A percentile compares a stretch with the other conserved stretches of the same genome.
These are phyloP conservation scores for Ctenicera cuprea DNA, from an alignment of 2,888 invertebrate genomes.

Conservation along the genomic window DNA sequence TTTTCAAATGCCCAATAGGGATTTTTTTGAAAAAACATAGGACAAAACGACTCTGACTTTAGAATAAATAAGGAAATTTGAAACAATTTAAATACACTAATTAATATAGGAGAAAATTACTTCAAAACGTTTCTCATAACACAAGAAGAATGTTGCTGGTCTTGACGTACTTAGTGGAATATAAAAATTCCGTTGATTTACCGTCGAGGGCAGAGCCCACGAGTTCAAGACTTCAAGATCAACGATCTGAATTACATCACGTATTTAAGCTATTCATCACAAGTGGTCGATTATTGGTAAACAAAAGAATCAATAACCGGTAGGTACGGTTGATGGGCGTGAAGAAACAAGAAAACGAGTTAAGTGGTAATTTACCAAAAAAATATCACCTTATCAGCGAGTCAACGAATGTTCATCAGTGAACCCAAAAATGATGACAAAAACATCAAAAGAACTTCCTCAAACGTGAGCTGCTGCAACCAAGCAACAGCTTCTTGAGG, in stretches of 20 bases:
- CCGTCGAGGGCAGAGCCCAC: too few species aligned
- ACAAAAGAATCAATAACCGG: constrained; percentile 1
- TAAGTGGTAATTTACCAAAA: neutral
- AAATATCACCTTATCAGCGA: constrained; percentile 24
- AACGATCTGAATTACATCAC: constrained; percentile 1
- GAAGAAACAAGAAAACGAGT: constrained; percentile 2
- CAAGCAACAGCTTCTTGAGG: constrained; percentile 59
- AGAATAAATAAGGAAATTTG: too few species aligned
- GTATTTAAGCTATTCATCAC: neutral
- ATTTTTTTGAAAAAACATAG: neutral
- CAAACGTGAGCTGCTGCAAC: constrained; percentile 61
- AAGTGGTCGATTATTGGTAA: neutral
- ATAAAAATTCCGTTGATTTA: too few species aligned
- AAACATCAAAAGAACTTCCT: constrained; percentile 60
- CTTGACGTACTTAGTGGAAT: too few species aligned
- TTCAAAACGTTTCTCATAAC: neutral
- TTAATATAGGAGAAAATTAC: too few species aligned
- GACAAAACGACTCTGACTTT: too few species aligned
- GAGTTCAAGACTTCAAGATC: constrained; percentile 12
- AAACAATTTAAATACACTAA: too few species aligned
- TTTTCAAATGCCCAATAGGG: neutral
- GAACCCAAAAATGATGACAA: constrained; percentile 27
- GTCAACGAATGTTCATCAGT: neutral
- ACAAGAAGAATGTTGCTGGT: neutral
- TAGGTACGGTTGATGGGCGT: neutral